Evolutionary conservation across 1,140 invertebrate genomes (phyloP), one percentile per base, ranked within the genome.

Genomic region (Drosophila aff.): DNA sequence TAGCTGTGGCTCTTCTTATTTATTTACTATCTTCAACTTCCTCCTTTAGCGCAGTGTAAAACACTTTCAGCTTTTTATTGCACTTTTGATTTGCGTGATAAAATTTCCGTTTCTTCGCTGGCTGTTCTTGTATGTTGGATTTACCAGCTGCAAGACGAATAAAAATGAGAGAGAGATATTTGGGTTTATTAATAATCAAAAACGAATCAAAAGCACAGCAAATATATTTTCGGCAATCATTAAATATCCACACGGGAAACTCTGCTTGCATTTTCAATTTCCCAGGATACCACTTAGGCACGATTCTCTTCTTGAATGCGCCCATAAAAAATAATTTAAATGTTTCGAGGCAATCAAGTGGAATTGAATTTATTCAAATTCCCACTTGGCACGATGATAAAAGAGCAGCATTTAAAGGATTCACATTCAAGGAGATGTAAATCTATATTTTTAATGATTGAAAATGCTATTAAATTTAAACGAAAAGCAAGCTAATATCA

Each of bases 31-130:
- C 59, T 64, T 76, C 61, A 46, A 58, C 57, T 76, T 65, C 65
- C 64, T 64, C 59, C 36, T 47, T 47, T 21, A 44, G 72, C 69
- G 59, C 18, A 46, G 68, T 55, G 50, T 76, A 49, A 72, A 77
- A 73, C 83, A 87, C 79, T 83, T 87, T 82, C 57, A 68, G 82
- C 59, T 82, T 84, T 79, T 76, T 90, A 90, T 87, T 87, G 81
- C 84, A 86, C 83, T 87, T 90, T 81, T 71, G 66, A 84, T 71
- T 89, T 76, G 72, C 64, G 76, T 76, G 76, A 65, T 77, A 52
- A 80, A 89, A 65, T 79, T 81, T 76, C 73, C 82, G 76, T 62
- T 81, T 83, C 53, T 59, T 57, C 33, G 68, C 58, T 63, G 76
- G 43, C 66, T 68, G 41, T 72, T 65, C 57, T 75, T 79, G 58